Evolutionary conservation across 2,888 invertebrate species (phyloP).

Genomic region (Lottia gigantea): DNA sequence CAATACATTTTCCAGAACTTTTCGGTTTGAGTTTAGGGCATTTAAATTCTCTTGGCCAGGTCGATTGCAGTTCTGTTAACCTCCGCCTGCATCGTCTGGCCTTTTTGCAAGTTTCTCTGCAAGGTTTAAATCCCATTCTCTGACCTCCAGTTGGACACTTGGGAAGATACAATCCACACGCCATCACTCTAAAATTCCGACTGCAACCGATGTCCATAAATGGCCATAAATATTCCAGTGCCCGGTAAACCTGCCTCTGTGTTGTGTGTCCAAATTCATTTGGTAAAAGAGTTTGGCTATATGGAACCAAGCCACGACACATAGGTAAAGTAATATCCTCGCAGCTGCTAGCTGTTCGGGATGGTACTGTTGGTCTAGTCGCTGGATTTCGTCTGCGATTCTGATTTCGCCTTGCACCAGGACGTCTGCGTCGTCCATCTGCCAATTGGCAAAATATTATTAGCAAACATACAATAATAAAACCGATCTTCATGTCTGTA

Average conservation of each 20-base stretch:
- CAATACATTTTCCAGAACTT: slow-evolving; percentile 18
- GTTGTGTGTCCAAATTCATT: slow-evolving; percentile 38
- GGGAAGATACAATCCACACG: slow-evolving; percentile 52
- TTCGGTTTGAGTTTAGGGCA: slow-evolving; percentile 17
- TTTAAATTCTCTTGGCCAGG: slow-evolving; percentile 38
- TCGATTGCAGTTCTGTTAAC: slow-evolving; percentile 29
- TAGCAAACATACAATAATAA: background rate
- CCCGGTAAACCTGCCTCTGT: slow-evolving; percentile 44
- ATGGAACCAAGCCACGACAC: background rate
- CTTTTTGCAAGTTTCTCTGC: slow-evolving; percentile 38
- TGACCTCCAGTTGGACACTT: slow-evolving; percentile 36
- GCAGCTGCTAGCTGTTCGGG: background rate
- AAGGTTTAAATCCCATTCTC: slow-evolving; percentile 31
- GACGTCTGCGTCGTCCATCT: background rate
- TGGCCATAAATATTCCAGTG: slow-evolving; percentile 49
- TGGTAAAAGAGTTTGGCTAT: slow-evolving; percentile 38
- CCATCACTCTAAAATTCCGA: slow-evolving; percentile 44
- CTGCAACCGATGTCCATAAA: slow-evolving; percentile 55
- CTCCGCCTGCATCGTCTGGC: slow-evolving; percentile 33
- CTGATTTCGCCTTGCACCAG: background rate
- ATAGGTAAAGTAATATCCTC: background rate
- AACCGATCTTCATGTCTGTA: too few species aligned
- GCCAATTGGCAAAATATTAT: background rate
- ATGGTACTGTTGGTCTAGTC: background rate
- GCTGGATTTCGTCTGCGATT: background rate